A percentile compares a stretch with the other conserved stretches of the same genome.
These are phyloP conservation scores for Hydraecia micacea DNA, from an alignment of 2,888 invertebrate species.

Conservation along the genomic window DNA sequence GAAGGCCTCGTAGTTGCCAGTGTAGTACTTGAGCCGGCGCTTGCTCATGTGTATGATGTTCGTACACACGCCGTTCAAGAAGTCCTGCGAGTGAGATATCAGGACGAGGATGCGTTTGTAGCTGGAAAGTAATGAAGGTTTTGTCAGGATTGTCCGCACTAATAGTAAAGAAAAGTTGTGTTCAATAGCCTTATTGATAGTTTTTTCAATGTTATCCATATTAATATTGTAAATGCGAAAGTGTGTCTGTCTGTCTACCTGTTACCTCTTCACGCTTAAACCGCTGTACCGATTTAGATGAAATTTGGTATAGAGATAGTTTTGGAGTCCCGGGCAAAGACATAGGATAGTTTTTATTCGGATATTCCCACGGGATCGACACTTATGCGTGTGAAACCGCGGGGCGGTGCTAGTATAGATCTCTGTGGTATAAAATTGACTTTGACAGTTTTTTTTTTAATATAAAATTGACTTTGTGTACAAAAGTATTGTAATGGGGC, in stretches of 20 bases:
- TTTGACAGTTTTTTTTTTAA: no score
- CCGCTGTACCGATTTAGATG: no score
- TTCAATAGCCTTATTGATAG: not conserved
- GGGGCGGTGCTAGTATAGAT: no score
- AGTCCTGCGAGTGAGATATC: conserved; percentile 99
- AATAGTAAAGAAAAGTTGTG: not conserved
- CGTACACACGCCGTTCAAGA: conserved; percentile 98
- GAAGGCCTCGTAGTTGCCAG: conserved; percentile 99
- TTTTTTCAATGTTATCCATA: not conserved
- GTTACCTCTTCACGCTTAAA: no score
- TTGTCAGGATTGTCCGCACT: conserved; percentile 6
- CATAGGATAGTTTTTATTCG: no score
- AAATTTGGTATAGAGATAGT: no score
- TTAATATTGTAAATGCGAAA: no score
- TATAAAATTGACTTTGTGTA: not conserved
- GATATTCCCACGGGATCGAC: no score
- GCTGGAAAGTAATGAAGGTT: conserved; percentile 79
- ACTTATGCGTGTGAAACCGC: no score
- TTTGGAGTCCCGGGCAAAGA: no score
- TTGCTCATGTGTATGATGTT: conserved; percentile 99
- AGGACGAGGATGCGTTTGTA: conserved; percentile 99
- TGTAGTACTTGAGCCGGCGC: conserved; percentile 98
- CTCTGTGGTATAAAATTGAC: not conserved
- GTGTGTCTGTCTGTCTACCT: no score
- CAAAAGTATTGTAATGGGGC: not conserved